phyloP scores from a whole-genome alignment of 1,140 invertebrate genomes.

The Micrasema longulum region DNA sequence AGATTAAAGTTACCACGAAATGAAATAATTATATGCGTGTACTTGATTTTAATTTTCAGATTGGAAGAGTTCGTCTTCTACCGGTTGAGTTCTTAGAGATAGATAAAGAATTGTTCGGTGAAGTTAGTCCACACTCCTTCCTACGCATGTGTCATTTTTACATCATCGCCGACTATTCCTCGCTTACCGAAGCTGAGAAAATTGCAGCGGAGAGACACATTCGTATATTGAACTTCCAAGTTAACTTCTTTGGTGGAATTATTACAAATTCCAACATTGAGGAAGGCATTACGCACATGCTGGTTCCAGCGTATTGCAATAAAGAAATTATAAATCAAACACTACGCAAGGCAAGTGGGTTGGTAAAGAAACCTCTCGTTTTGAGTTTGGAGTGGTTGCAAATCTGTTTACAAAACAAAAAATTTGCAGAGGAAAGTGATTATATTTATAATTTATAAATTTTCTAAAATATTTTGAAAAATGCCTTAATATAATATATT shows the following conservation, averaged over 20 bases:
- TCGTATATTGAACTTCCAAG: constrained; percentile 35
- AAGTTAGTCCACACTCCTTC: constrained; percentile 50
- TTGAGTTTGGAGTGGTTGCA: constrained; percentile 43
- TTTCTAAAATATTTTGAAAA: no score
- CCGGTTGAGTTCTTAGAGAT: constrained; percentile 40
- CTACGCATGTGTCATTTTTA: constrained; percentile 41
- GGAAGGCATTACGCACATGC: constrained; percentile 38
- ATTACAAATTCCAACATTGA: constrained; percentile 9
- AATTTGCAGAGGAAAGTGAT: constrained; percentile 19
- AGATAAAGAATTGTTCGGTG: constrained; percentile 44
- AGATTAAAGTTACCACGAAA: no score
- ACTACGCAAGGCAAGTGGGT: no score
- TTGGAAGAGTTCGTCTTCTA: constrained; percentile 22
- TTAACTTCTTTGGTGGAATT: constrained; percentile 44
- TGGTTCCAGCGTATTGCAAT: constrained; percentile 22
- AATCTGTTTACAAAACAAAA: constrained; percentile 40
- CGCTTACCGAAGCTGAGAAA: neutral
- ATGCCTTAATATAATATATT: no score
- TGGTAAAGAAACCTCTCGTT: constrained; percentile 21
- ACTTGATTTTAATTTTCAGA: constrained; percentile 32
- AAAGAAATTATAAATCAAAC: neutral
- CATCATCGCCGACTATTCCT: constrained; percentile 6
- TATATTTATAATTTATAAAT: no score
- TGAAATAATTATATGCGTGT: no score
- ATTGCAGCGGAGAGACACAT: neutral